Conservation (phyloP, 2,797 vertebrate genomes). For the Amazonetta brasiliensis region DNA sequence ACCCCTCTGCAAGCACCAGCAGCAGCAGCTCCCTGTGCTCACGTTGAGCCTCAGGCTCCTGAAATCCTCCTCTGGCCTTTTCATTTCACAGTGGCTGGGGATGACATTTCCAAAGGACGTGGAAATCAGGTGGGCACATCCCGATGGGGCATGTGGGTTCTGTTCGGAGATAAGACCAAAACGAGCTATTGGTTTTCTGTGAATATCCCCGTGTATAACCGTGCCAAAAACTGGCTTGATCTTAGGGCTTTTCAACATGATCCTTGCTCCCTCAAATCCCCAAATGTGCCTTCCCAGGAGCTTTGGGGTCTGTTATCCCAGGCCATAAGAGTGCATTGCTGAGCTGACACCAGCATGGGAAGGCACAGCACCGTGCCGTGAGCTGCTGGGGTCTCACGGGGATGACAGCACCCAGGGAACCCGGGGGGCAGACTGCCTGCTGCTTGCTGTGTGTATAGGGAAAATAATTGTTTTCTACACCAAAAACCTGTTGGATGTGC, state of each 20-base stretch:
- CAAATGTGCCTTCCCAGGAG: not conserved
- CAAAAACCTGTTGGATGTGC: not conserved
- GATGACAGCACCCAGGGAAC: not conserved
- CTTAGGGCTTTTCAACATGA: not conserved
- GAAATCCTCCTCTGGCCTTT: slow-evolving; percentile 30
- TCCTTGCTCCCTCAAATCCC: not conserved
- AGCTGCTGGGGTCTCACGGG: not conserved
- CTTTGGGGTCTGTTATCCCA: not conserved
- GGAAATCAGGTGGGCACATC: not conserved
- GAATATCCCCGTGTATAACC: accelerated
- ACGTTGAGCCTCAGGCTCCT: not conserved
- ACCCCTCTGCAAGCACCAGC: not conserved
- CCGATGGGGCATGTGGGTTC: not conserved
- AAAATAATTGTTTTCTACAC: not conserved
- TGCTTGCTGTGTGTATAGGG: not conserved
- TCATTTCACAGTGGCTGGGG: slow-evolving; percentile 27
- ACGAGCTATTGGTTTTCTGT: not conserved
- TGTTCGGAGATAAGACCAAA: accelerated
- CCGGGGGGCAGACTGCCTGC: not conserved
- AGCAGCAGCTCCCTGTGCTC: not conserved
- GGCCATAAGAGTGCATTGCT: accelerated
- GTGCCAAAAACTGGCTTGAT: not conserved
- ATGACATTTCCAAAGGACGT: slow-evolving; percentile 15
- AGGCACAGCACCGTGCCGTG: accelerated
- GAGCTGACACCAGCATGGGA: accelerated